These are phyloP conservation scores for Lepidocolaptes lacrymiger DNA, from an alignment of 2,797 vertebrate species.

Conservation along the genomic window DNA sequence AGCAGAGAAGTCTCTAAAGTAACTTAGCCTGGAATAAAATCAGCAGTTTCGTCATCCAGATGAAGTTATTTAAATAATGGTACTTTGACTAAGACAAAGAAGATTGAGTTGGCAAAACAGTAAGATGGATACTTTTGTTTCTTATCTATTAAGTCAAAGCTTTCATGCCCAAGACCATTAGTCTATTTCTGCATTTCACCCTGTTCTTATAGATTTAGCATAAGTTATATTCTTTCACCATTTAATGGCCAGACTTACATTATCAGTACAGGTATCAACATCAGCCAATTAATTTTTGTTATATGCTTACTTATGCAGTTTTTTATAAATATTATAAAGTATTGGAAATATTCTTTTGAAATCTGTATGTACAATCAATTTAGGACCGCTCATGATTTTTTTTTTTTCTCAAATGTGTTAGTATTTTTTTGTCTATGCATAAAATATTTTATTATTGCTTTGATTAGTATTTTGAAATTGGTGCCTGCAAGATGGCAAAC, in stretches of 20 bases:
- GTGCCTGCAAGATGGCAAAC: background rate
- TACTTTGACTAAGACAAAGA: conserved; percentile 20
- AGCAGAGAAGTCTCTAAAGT: background rate
- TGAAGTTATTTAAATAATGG: conserved; percentile 49
- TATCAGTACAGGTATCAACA: background rate
- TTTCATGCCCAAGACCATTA: background rate
- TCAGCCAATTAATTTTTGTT: conserved; percentile 15
- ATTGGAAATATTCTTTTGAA: background rate
- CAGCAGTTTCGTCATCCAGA: conserved; percentile 18
- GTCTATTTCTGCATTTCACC: background rate
- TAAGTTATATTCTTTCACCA: background rate
- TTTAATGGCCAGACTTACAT: conserved; percentile 16
- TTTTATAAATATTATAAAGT: background rate
- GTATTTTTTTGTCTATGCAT: conserved; percentile 43
- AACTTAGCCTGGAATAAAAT: conserved; percentile 6
- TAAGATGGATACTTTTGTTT: conserved; percentile 18
- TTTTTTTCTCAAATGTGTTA: background rate
- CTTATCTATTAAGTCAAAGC: background rate
- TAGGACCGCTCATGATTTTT: background rate
- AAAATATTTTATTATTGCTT: conserved; percentile 9
- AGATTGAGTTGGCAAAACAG: conserved; percentile 32
- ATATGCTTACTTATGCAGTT: background rate
- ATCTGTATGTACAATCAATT: conserved; percentile 22
- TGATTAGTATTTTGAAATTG: conserved; percentile 31
- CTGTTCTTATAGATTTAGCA: background rate